Evolutionary conservation across 1,140 invertebrate species (phyloP).

Genomic region (Notospermus geniculatus): DNA sequence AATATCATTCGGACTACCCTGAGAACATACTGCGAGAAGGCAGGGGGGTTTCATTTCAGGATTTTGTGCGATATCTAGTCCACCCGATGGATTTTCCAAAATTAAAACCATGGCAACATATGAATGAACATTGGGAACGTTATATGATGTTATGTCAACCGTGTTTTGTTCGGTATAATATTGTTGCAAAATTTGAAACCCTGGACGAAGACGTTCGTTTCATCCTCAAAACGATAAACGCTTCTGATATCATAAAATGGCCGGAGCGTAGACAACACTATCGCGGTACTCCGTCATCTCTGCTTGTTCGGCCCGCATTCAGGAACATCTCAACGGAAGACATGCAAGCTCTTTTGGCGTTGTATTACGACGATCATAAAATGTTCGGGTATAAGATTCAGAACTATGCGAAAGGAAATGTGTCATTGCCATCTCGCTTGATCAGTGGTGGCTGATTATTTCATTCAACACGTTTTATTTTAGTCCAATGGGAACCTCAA

Average conservation of each 20-base stretch:
- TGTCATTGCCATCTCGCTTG: too few species aligned
- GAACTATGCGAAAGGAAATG: too few species aligned
- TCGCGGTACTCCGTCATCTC: neutral
- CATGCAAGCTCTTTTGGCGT: neutral
- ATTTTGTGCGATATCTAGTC: conserved; percentile 81
- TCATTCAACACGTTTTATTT: too few species aligned
- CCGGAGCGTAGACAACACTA: conserved; percentile 18
- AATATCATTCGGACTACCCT: conserved; percentile 70
- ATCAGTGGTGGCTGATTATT: too few species aligned
- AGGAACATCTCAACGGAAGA: neutral
- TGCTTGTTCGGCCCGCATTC: neutral
- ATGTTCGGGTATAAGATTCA: conserved; percentile 9
- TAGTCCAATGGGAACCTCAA: too few species aligned
- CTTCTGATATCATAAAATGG: conserved; percentile 28
- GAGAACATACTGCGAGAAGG: conserved; percentile 71
- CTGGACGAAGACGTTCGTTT: conserved; percentile 64
- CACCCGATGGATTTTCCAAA: conserved; percentile 58
- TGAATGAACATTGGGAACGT: conserved; percentile 88
- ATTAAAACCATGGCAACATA: conserved; percentile 18
- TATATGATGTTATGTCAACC: conserved; percentile 81
- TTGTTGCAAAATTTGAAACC: conserved; percentile 87
- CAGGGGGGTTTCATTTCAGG: conserved; percentile 81
- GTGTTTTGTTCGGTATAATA: conserved; percentile 81
- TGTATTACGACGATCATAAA: neutral
- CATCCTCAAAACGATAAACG: conserved; percentile 32